These are phyloP conservation scores for Listronotus oregonensis DNA, from an alignment of 1,140 invertebrate genomes.

Conservation along the genomic window DNA sequence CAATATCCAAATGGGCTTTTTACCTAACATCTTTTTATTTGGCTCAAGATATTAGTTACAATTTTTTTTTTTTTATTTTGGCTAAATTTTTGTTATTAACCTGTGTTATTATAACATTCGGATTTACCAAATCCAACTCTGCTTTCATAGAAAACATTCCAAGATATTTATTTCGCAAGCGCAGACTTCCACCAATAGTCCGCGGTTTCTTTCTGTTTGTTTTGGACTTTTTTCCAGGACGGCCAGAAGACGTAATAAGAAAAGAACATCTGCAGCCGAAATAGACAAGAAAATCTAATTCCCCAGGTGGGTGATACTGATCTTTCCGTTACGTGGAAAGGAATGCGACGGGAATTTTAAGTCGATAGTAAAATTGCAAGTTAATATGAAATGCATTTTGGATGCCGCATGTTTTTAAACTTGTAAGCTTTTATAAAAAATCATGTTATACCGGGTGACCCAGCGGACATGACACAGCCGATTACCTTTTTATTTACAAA, in stretches of 20 bases:
- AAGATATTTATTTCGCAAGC: constrained; percentile 20
- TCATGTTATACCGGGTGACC: too few relatives aligned
- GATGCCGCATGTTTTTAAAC: too few relatives aligned
- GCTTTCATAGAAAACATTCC: neutral
- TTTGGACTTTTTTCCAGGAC: constrained; percentile 11
- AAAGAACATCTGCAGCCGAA: constrained; percentile 25
- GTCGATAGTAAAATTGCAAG: constrained; percentile 10
- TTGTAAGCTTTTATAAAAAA: too few relatives aligned
- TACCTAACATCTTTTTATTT: too few relatives aligned
- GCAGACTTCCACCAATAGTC: constrained; percentile 21
- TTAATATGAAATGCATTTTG: too few relatives aligned
- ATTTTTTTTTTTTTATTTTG: too few relatives aligned
- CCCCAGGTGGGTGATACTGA: constrained; percentile 28
- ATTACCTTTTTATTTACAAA: too few relatives aligned
- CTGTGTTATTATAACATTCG: too few relatives aligned
- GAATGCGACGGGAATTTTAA: constrained; percentile 21
- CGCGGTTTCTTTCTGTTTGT: constrained; percentile 13
- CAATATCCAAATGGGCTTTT: too few relatives aligned
- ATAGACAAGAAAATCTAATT: constrained; percentile 28
- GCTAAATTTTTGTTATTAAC: too few relatives aligned
- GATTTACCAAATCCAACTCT: constrained; percentile 2
- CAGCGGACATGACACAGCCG: too few relatives aligned
- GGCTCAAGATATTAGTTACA: too few relatives aligned
- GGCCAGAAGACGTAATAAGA: constrained; percentile 6
- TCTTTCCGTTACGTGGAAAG: constrained; percentile 11